Percentiles rank a stretch among this genome's conserved stretches.
Conservation (phyloP, 2,113 vertebrate genomes). For the Chlamydotis undulata region DNA sequence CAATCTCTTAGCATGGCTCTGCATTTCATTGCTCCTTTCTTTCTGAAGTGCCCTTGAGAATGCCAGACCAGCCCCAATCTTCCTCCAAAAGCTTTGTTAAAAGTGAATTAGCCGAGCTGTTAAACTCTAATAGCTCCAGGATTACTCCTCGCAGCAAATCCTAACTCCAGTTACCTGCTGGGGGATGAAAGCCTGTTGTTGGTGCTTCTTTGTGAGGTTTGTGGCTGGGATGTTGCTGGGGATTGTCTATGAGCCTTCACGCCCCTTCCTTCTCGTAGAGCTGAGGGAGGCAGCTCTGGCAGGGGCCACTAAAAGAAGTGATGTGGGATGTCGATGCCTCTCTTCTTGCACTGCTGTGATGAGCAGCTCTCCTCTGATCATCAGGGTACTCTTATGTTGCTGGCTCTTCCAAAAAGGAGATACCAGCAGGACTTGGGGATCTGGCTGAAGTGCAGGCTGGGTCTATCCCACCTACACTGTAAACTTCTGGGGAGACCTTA, state of each 20-base stretch:
- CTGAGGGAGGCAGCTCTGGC: not conserved
- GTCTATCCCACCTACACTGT: not conserved
- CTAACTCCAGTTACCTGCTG: not conserved
- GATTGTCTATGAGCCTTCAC: not conserved
- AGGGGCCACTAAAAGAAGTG: not conserved
- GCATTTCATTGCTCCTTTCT: not conserved
- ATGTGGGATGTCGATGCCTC: not conserved
- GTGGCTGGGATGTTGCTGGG: not conserved
- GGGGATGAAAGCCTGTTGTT: not conserved
- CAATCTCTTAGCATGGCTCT: not conserved
- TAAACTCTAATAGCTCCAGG: not conserved
- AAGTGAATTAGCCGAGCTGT: not conserved
- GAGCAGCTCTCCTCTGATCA: not conserved
- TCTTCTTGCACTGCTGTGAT: not conserved
- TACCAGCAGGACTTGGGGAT: not conserved
- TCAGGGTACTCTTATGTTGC: not conserved
- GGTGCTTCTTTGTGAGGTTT: not conserved
- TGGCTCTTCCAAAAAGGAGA: not conserved
- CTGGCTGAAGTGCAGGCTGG: not conserved
- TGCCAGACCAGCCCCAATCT: not conserved
- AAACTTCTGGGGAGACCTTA: not conserved
- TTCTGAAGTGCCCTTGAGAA: not conserved
- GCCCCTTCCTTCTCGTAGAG: rapidly evolving
- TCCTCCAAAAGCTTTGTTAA: not conserved
- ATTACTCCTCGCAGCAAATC: not conserved